Evolutionary conservation across 1,140 invertebrate species (phyloP).

Genomic region (Pygmarrhopalites habei): DNA sequence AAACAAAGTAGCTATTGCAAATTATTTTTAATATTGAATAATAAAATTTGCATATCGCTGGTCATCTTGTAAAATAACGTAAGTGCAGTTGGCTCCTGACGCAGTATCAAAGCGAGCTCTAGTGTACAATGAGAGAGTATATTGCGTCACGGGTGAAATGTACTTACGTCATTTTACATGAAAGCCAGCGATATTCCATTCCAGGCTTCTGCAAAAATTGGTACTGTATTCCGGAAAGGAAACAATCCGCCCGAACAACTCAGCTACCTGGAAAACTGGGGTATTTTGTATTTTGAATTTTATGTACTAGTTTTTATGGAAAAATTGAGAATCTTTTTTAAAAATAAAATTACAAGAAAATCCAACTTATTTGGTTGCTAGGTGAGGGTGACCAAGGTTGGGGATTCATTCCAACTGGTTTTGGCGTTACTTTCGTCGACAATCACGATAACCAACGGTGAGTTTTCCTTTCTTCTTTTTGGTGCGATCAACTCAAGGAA

Average conservation of each 20-base stretch:
- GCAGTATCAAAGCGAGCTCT: too few species aligned
- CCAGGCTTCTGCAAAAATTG: conserved; percentile 18
- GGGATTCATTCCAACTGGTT: conserved; percentile 42
- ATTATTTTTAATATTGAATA: too few species aligned
- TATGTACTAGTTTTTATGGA: background rate
- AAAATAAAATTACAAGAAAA: background rate
- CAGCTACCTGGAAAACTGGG: conserved; percentile 21
- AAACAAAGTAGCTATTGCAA: too few species aligned
- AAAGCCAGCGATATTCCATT: too few species aligned
- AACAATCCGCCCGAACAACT: conserved; percentile 13
- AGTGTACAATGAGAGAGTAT: too few species aligned
- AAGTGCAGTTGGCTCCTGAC: too few species aligned
- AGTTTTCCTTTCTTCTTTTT: too few species aligned
- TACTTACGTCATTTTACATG: too few species aligned
- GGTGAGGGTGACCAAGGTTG: conserved; percentile 45
- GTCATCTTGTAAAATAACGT: too few species aligned
- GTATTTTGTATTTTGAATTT: conserved; percentile 40
- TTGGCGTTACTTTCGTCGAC: conserved; percentile 48
- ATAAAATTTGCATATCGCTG: too few species aligned
- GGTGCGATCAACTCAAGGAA: too few species aligned
- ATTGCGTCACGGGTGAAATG: too few species aligned
- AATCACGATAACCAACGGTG: conserved; percentile 65
- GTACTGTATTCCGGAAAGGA: conserved; percentile 21
- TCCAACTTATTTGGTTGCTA: conserved; percentile 33
- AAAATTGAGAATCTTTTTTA: background rate